These are phyloP conservation scores for Aphelocoma coerulescens DNA, from an alignment of 2,113 vertebrate genomes.

Conservation along the genomic window DNA sequence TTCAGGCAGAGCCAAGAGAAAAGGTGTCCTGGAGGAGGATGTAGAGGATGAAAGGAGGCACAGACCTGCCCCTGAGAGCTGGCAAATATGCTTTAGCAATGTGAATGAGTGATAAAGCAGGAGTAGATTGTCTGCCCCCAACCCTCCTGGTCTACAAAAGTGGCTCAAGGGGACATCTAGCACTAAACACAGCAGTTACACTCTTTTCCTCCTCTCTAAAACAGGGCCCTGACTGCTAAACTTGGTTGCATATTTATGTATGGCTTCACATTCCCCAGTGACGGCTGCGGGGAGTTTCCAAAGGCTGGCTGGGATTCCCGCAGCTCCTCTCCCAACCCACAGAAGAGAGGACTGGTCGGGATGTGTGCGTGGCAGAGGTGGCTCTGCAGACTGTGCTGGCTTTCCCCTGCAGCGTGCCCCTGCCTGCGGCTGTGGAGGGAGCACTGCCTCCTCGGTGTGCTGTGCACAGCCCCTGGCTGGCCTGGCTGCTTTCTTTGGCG, in stretches of 20 bases:
- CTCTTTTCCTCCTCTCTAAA: not conserved
- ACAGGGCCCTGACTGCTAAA: not conserved
- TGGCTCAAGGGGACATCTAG: not conserved
- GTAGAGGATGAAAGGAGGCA: not conserved
- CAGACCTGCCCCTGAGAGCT: not conserved
- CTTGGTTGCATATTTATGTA: rapidly evolving
- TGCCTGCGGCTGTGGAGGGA: not conserved
- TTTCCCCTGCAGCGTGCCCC: not conserved
- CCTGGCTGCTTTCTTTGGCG: constrained; percentile 1
- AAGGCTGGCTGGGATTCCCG: not conserved
- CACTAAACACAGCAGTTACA: not conserved
- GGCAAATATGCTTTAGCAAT: not conserved
- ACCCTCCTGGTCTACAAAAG: not conserved
- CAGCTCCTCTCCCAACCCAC: not conserved
- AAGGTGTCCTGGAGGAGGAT: not conserved
- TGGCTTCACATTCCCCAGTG: rapidly evolving
- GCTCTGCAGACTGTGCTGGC: not conserved
- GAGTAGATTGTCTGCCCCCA: not conserved
- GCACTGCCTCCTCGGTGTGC: rapidly evolving
- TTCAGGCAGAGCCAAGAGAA: not conserved
- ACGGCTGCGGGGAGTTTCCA: not conserved
- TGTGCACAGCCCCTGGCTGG: not conserved
- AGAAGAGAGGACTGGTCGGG: rapidly evolving
- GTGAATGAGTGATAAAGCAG: not conserved
- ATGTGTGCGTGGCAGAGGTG: not conserved